These are phyloP conservation scores for Bombyx mori DNA, from an alignment of 1,140 invertebrate genomes.

Conservation along the genomic window DNA sequence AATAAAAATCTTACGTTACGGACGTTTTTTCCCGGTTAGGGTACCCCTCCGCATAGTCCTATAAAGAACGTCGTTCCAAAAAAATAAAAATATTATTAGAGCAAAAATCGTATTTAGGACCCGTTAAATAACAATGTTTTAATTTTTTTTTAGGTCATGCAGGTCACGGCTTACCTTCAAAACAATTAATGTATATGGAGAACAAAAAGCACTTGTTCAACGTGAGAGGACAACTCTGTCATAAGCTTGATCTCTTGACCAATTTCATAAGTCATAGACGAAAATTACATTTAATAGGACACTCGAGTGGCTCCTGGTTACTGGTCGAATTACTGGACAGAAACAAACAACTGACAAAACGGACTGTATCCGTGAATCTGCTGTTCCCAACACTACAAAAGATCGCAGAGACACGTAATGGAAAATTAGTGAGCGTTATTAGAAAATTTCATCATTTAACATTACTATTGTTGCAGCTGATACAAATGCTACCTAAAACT, in stretches of 20 bases:
- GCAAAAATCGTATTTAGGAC: background rate
- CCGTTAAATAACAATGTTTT: background rate
- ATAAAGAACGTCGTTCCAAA: too few species aligned
- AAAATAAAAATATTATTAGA: too few species aligned
- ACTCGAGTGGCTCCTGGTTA: conserved; percentile 60
- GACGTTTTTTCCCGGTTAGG: too few species aligned
- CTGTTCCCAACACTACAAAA: conserved; percentile 57
- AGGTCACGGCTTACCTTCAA: conserved; percentile 40
- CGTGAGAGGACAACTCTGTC: conserved; percentile 45
- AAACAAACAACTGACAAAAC: conserved; percentile 25
- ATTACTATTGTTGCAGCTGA: conserved; percentile 30
- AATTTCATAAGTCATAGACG: conserved; percentile 40
- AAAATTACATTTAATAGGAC: conserved; percentile 54
- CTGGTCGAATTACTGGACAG: conserved; percentile 42
- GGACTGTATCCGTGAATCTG: conserved; percentile 38
- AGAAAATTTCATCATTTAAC: conserved; percentile 28
- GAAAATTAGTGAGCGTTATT: conserved; percentile 38
- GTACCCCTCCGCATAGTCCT: too few species aligned
- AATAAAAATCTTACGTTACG: too few species aligned
- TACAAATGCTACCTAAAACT: conserved; percentile 32
- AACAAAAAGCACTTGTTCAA: conserved; percentile 38
- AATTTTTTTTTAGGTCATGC: conserved; percentile 43
- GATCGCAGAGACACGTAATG: conserved; percentile 48
- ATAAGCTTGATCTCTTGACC: conserved; percentile 48
- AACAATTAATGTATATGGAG: conserved; percentile 22